Percentiles rank a stretch among this genome's conserved stretches.
These are phyloP conservation scores for Apotomis turbidana DNA, from an alignment of 2,888 invertebrate genomes.

Conservation along the genomic window DNA sequence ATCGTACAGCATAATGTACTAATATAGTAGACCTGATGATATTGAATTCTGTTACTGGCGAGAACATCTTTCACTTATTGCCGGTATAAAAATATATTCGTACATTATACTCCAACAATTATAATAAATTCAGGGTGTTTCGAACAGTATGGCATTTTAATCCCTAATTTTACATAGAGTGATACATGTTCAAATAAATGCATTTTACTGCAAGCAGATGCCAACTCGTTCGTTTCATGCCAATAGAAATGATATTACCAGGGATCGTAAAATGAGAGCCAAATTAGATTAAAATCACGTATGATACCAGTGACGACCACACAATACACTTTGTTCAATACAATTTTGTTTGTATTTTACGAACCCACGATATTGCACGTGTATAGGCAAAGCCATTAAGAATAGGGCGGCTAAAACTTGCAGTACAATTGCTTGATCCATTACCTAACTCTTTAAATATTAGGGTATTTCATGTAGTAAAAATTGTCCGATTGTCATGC, in stretches of 20 bases:
- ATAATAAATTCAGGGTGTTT: slow-evolving; percentile 11
- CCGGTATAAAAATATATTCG: neutral
- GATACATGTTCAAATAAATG: slow-evolving; percentile 30
- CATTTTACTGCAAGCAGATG: slow-evolving; percentile 29
- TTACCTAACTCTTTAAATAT: no score
- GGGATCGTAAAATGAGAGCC: neutral
- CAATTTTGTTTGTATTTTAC: no score
- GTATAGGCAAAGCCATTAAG: no score
- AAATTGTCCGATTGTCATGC: no score
- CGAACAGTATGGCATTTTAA: slow-evolving; percentile 17
- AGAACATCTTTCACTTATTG: neutral
- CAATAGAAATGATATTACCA: slow-evolving; percentile 10
- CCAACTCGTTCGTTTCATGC: slow-evolving; percentile 27
- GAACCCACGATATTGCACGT: no score
- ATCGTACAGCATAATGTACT: slow-evolving; percentile 1
- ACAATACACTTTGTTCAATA: no score
- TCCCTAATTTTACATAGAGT: slow-evolving; percentile 4
- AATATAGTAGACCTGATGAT: neutral
- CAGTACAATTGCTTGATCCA: no score
- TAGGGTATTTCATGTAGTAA: no score
- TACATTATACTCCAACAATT: neutral
- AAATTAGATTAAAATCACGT: no score
- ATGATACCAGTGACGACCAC: no score
- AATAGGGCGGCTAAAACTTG: no score
- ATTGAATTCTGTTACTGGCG: no score